Base-by-base conservation (phyloP, 2,888 invertebrate species). In the Bombyx huttoni region DNA sequence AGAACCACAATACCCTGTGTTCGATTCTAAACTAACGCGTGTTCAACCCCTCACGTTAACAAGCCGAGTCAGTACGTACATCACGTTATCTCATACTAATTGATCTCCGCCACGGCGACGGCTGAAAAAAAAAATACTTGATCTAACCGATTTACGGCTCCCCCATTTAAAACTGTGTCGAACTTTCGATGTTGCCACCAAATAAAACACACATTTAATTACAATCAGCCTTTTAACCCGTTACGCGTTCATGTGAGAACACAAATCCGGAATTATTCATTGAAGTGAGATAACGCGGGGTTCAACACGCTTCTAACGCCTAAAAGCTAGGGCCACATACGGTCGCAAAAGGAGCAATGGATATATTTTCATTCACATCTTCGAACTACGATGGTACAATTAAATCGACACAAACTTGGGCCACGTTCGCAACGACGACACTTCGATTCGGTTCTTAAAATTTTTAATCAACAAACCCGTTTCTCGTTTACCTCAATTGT, bases 1-100 rank as follows among this genome's bases (percentile, higher is more conserved):
- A 87, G 84, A 84, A 87, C 87, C 87, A 78, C 87, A 87, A 88
- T 87, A 88, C 87, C 87, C 87, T 88, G 87, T 85, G 86, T 75
- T 85, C 74, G 75, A 81, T 67, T 78, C 78, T 84, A 79, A 78
- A 73, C 86, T 87, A 87, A 40, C 40, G 40, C 7, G 40, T 12
- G 40, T 10, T 40, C 3, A 40, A 40, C 40, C 40, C 40, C 40
- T 24, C 5, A 24, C 5, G 24, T 24, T 3, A 24, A 24, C 5
- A 2, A 5, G 3, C 5, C 24, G 24, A 24, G 24, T 24, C 5
- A 24, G 24, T 24, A 24, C 24, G 3, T 24, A 24, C 24, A 5
- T 24, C 24, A 24, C 2, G 24, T 24, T 24, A 24, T 24, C 24
- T 24, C 24, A 5, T 24, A 2, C 5, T 3, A 24, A 24, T 24